Evolutionary conservation across 2,797 vertebrate species (phyloP).

Genomic region (Coregonus sp.): DNA sequence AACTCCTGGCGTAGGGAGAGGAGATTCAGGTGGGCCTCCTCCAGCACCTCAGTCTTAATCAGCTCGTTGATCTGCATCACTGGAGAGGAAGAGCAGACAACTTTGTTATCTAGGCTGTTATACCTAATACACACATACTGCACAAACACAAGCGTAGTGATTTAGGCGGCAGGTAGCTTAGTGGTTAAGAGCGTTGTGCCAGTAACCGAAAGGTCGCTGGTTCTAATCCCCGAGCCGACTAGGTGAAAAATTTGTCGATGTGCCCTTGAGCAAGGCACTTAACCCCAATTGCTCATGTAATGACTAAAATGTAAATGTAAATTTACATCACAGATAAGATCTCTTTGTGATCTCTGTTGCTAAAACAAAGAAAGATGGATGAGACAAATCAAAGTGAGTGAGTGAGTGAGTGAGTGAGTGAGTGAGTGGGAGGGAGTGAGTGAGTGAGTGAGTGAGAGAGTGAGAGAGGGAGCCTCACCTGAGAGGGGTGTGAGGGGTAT

Average conservation of each 20-base stretch:
- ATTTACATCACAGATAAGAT: conserved; percentile 19
- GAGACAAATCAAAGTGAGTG: neutral
- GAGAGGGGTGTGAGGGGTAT: conserved; percentile 70
- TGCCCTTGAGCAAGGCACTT: too few species aligned
- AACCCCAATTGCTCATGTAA: too few species aligned
- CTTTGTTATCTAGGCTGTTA: neutral
- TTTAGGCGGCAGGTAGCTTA: too few species aligned
- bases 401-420: neutral
- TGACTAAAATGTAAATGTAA: too few species aligned
- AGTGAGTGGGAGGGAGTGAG: neutral
- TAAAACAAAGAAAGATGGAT: conserved; percentile 43
- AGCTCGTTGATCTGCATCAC: conserved; percentile 87
- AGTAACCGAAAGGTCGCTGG: too few species aligned
- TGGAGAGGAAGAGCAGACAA: conserved; percentile 42
- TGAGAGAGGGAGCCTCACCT: conserved; percentile 53
- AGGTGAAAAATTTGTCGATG: too few species aligned
- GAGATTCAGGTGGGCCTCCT: conserved; percentile 84
- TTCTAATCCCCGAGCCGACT: too few species aligned
- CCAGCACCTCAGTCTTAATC: conserved; percentile 79
- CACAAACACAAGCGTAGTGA: neutral
- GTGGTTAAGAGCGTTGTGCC: too few species aligned
- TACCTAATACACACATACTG: neutral
- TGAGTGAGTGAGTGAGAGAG: conserved; percentile 9
- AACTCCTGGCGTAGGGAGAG: conserved; percentile 75
- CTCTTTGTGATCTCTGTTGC: conserved; percentile 42